Evolutionary conservation across 2,113 vertebrate genomes (phyloP), one percentile per base, ranked within the genome.

Genomic region (Melanotaenia duboulayi): DNA sequence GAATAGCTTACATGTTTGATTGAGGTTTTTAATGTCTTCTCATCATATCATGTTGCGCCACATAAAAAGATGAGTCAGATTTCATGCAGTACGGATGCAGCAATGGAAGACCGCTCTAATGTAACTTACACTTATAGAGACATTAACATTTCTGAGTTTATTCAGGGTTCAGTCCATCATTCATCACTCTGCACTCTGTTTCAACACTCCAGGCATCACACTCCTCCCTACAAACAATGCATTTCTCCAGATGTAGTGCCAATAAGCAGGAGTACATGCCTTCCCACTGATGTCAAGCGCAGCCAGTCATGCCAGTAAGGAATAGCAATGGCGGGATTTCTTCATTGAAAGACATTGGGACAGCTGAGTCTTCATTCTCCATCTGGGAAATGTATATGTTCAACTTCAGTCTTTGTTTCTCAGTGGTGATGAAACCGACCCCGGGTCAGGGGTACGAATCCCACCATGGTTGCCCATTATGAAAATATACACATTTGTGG

Each of bases 311-410:
- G 70, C 77, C 74, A 67, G 58, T 71, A 68, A 74, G 71, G 13
- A 23, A 48, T 32, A 80, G 72, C 70, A 77, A 44, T 58, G 14
- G 57, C 49, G 0, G 39, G 46, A 67, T 51, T 40, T 77, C 73
- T 64, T 63, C 25, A 78, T 44, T 81, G 71, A 83, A 79, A 78
- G 46, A 52, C 65, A 6, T 25, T 0, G 57, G 57, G 75, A 28
- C 87, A 89, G 84, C 90, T 90, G 86, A 82, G 50, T 74, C n/a
- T 14, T 32, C 62, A 11, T 62, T 51, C 70, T 81, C 84, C 82
- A 84, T 88, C 83, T 85, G 84, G 76, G 84, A 90, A 77, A 67
- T 73, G 68, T 84, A 77, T 80, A 80, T 19, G 52, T 66, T 77
- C 71, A 79, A 44, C 71, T 3, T 44, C 0, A 66, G 66, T 66